Evolutionary conservation across 2,797 vertebrate species (phyloP), one percentile per base, ranked within the genome.

Genomic region (Cottoperca gobio): DNA sequence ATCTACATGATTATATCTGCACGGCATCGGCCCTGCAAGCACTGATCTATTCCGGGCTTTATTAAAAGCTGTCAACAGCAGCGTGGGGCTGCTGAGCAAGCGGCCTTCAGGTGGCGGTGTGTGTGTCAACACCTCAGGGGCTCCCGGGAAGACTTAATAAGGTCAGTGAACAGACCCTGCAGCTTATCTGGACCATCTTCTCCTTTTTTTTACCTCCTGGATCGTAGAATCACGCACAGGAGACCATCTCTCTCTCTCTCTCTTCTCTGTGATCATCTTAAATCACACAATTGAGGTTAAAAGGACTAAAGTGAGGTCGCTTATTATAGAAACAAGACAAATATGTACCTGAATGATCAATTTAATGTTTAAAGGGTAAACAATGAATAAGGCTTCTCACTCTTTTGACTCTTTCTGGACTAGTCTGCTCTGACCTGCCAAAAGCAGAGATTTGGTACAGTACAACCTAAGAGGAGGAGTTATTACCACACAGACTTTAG

Each of bases 31-130:
- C 78, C 66, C 70, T 80, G 77, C 73, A 54, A 58, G 55, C 33
- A 28, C 52, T 8, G 0, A 35, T 48, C 63, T 37, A 54, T 39
- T 53, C n/a, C 0, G 21, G 43, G 62, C 24, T 87, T 92, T 93
- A 95, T 93, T 92, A 93, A 88, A 88, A 83, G 59, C 76, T 83
- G 86, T 75, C 81, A 93, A 91, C 88, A 90, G 89, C 82, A 81
- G 73, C n/a, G 5, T 31, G 31, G 23, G 54, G 73, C 78, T 26
- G 67, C 50, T 49, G 62, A 69, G 43, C 67, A 49, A 71, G 73
- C 48, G 5, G 75, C 78, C 61, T 79, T 86, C 87, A 90, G 84
- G 85, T 91, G 88, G 63, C 35, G 11, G 67, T 82, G 78, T 45
- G 78, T 42, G 76, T 91, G 85, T 92, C 89, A 91, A 78, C 86